phyloP scores from a whole-genome alignment of 2,888 invertebrate species.

The Venustoraphidia nigricollis region DNA sequence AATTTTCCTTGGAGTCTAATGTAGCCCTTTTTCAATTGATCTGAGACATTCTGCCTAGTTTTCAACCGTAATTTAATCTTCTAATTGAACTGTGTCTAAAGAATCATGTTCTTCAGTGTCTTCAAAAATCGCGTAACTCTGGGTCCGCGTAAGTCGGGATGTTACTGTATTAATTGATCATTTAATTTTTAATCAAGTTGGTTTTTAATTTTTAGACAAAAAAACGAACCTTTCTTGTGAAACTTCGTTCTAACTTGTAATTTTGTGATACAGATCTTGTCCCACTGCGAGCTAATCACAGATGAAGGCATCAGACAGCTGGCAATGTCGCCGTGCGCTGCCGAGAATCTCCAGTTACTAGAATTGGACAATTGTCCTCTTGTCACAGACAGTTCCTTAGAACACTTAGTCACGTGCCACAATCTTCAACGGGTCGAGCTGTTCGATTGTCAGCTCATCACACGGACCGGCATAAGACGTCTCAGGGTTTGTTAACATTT shows the following conservation, averaged over 20 bases:
- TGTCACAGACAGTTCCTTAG: constrained; percentile 90
- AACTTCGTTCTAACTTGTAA: too few species aligned
- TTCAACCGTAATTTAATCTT: too few species aligned
- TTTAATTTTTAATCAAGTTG: too few species aligned
- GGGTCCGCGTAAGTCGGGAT: too few species aligned
- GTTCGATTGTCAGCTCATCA: constrained; percentile 98
- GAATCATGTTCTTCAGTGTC: too few species aligned
- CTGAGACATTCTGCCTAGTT: too few species aligned
- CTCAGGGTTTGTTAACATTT: constrained; percentile 57
- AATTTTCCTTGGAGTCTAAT: too few species aligned
- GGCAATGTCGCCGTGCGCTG: constrained; percentile 83
- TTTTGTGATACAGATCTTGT: constrained; percentile 60
- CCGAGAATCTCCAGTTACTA: constrained; percentile 83
- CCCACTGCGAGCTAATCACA: constrained; percentile 97
- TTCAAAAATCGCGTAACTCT: too few species aligned
- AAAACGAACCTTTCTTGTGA: background rate
- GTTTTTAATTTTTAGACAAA: too few species aligned
- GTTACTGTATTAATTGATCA: background rate
- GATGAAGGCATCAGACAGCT: constrained; percentile 95
- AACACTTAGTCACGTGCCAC: constrained; percentile 87
- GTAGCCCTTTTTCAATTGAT: too few species aligned
- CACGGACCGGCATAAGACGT: constrained; percentile 88
- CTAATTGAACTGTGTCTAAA: too few species aligned
- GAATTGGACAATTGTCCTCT: constrained; percentile 98
- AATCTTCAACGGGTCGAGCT: constrained; percentile 93